phyloP scores from a whole-genome alignment of 23 tunicate genomes.

The Botrylloides violaceus region DNA sequence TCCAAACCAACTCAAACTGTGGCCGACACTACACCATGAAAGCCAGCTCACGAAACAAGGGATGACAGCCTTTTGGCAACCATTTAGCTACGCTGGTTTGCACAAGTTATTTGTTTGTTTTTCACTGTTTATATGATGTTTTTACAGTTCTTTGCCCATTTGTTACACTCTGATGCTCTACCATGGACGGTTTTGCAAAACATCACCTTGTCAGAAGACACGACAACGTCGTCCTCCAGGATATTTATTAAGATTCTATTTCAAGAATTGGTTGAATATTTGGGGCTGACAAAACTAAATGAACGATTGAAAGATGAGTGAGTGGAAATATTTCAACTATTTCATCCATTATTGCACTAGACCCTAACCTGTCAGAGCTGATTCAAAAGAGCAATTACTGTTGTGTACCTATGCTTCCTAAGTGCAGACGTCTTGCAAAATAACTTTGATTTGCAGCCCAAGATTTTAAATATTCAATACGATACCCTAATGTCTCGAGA shows the following conservation, averaged over 20 bases:
- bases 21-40: too few relatives aligned
- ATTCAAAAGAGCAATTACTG: not conserved
- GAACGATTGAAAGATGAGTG: conserved; percentile 77
- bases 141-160: conserved; percentile 82
- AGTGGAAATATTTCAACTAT: conserved; percentile 10
- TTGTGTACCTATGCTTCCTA: not conserved
- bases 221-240: conserved; percentile 79
- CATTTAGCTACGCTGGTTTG: too few relatives aligned
- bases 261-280: conserved; percentile 81
- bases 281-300: conserved; percentile 76
- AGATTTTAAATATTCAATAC: too few relatives aligned
- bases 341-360: not conserved
- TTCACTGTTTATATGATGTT: too few relatives aligned
- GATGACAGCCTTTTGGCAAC: too few relatives aligned
- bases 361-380: not conserved
- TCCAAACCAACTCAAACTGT: too few relatives aligned
- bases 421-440: too few relatives aligned
- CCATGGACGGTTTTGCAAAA: conserved; percentile 85
- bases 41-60: too few relatives aligned
- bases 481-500: too few relatives aligned
- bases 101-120: too few relatives aligned
- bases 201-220: conserved; percentile 65
- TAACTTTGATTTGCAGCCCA: too few relatives aligned
- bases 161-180: conserved; percentile 76
- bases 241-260: conserved; percentile 88